These are phyloP conservation scores for Chironomus tepperi DNA, from an alignment of 1,140 invertebrate species.

Conservation along the genomic window DNA sequence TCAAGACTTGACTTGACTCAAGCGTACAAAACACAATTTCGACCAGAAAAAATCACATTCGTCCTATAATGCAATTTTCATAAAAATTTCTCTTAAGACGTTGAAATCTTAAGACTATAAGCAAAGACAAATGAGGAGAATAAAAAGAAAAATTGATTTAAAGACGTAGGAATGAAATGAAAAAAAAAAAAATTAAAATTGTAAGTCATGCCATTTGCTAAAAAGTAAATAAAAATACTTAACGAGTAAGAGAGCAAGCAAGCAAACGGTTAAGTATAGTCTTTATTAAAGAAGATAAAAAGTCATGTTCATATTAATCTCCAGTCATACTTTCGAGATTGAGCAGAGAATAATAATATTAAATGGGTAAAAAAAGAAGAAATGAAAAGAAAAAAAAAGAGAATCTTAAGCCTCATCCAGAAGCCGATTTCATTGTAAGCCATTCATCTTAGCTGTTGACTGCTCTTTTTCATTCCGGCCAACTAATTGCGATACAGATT, in stretches of 20 bases:
- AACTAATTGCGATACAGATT: conserved; percentile 13
- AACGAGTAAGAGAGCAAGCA: no score
- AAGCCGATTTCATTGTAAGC: conserved; percentile 12
- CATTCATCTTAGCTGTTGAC: conserved; percentile 12
- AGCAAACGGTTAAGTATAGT: background rate
- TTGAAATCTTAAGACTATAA: no score
- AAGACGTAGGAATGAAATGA: background rate
- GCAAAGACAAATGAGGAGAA: background rate
- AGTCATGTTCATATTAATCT: conserved; percentile 14
- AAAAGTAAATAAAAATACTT: no score
- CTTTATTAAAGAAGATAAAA: conserved; percentile 10
- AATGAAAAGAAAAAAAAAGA: background rate
- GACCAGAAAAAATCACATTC: no score
- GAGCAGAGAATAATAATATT: background rate
- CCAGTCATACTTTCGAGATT: background rate
- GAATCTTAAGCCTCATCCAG: background rate
- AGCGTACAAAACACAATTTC: no score
- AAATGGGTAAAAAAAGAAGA: background rate
- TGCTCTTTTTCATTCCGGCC: background rate
- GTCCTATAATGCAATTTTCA: no score
- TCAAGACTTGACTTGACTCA: no score
- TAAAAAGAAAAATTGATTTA: conserved; percentile 15
- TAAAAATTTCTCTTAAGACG: no score
- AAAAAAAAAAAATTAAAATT: background rate
- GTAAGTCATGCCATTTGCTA: background rate